Evolutionary conservation across 2,797 vertebrate genomes (phyloP).

Genomic region (Paramormyrops hopkinsi): DNA sequence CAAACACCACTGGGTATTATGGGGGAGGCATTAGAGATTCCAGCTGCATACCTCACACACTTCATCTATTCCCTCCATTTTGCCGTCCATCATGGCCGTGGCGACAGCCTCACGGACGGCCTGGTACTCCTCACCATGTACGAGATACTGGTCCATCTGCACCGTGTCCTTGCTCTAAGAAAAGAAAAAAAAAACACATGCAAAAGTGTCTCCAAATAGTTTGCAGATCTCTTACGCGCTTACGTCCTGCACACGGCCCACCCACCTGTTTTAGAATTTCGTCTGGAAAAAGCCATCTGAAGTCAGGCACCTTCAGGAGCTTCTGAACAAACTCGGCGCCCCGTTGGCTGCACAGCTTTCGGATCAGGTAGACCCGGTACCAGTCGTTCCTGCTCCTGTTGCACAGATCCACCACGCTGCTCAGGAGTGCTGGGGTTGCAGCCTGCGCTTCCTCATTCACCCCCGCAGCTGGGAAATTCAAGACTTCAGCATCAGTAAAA

Average conservation of each 20-base stretch:
- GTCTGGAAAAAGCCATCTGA: conserved; percentile 77
- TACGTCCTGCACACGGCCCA: neutral
- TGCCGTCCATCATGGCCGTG: conserved; percentile 57
- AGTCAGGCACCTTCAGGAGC: conserved; percentile 47
- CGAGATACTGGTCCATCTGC: conserved; percentile 74
- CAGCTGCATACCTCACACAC: conserved; percentile 63
- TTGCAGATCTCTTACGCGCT: neutral
- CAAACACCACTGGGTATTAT: neutral
- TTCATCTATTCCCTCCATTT: conserved; percentile 43
- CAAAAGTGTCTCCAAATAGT: neutral
- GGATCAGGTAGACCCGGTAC: conserved; percentile 78
- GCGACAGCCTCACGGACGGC: conserved; percentile 70
- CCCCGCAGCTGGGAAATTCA: conserved; percentile 31
- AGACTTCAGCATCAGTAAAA: neutral
- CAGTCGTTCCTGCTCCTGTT: conserved; percentile 63
- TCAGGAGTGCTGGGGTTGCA: conserved; percentile 48
- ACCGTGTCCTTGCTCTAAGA: conserved; percentile 44
- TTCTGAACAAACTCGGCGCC: conserved; percentile 77
- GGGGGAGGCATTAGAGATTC: neutral
- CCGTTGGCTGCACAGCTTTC: conserved; percentile 65
- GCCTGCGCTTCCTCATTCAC: conserved; percentile 9
- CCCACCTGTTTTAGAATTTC: conserved; percentile 58
- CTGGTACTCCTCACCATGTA: conserved; percentile 70
- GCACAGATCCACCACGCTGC: conserved; percentile 57
- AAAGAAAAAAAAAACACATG: neutral